Percentiles rank a stretch among this genome's conserved stretches.
Conservation (phyloP, 2,888 invertebrate species). For the Dynastes hyllus region DNA sequence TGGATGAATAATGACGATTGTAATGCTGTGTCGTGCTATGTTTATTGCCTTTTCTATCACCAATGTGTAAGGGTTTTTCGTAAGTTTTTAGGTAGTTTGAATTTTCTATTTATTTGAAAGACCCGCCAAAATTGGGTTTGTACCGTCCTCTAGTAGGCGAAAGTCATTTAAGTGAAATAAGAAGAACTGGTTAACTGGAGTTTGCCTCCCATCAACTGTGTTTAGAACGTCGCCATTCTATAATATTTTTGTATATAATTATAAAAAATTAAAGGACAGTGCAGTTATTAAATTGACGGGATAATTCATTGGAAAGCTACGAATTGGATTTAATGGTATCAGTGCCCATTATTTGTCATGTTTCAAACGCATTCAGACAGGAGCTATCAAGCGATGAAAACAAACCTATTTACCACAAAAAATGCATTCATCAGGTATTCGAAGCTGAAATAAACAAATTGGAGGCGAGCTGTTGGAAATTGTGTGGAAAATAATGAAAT, state of each 20-base stretch:
- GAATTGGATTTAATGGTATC: constrained; percentile 54
- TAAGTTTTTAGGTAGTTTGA: not conserved
- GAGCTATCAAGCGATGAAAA: constrained; percentile 65
- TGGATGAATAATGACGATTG: too few relatives aligned
- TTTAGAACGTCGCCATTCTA: constrained; percentile 71
- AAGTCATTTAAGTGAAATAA: constrained; percentile 56
- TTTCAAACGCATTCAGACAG: constrained; percentile 45
- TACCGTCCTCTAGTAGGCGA: constrained; percentile 51
- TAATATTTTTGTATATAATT: constrained; percentile 67
- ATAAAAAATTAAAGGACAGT: constrained; percentile 64
- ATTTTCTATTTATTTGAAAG: constrained; percentile 16
- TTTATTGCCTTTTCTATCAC: too few relatives aligned
- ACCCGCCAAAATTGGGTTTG: constrained; percentile 10
- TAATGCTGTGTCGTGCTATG: too few relatives aligned
- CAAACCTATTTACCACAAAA: constrained; percentile 67
- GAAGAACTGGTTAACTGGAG: constrained; percentile 69
- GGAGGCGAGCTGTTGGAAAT: constrained; percentile 40
- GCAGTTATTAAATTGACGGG: constrained; percentile 57
- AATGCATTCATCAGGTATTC: constrained; percentile 67
- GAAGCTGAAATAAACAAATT: constrained; percentile 56
- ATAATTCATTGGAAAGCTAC: constrained; percentile 54
- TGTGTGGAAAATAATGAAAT: constrained; percentile 43
- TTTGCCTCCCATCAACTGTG: constrained; percentile 71
- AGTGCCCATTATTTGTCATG: constrained; percentile 49
- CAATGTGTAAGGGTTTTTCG: not conserved